phyloP scores from a whole-genome alignment of 2,113 vertebrate genomes.

The Polypterus senegalus region DNA sequence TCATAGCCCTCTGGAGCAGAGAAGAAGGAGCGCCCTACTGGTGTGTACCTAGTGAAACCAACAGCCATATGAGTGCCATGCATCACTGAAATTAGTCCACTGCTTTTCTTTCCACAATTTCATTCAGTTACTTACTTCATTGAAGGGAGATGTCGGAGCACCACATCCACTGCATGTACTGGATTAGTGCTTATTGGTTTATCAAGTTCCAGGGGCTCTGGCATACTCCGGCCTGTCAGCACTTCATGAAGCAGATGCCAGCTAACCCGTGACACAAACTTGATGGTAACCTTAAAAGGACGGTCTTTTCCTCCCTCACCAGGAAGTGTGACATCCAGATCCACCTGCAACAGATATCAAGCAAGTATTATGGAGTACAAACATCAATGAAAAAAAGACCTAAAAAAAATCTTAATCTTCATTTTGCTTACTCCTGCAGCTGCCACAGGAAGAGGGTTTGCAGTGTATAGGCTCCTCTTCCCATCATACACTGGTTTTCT shows the following conservation, averaged over 20 bases:
- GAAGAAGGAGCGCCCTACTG: conserved; percentile 97
- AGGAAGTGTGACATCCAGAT: conserved; percentile 96
- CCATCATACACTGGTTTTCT: conserved; percentile 92
- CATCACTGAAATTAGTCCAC: not conserved
- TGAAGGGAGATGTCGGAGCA: conserved; percentile 93
- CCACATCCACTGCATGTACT: conserved; percentile 94
- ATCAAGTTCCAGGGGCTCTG: conserved; percentile 94
- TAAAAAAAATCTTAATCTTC: not conserved
- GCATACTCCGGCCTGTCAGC: conserved; percentile 86
- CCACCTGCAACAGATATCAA: conserved; percentile 57
- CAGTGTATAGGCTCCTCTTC: conserved; percentile 91
- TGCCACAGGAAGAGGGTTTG: conserved; percentile 85
- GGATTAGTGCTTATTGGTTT: conserved; percentile 99
- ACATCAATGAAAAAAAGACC: not conserved
- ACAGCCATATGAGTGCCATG: not conserved
- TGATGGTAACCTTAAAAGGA: conserved; percentile 93
- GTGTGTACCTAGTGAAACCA: conserved; percentile 69
- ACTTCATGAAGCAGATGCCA: conserved; percentile 98
- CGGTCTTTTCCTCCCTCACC: conserved; percentile 97
- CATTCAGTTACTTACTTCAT: conserved; percentile 75
- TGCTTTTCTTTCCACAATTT: not conserved
- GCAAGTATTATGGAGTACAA: no score
- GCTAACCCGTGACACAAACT: conserved; percentile 96
- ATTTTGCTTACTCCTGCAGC: conserved; percentile 72
- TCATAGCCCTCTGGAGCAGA: conserved; percentile 95